Conservation (phyloP, 2,888 invertebrate species). For the Drosophila kuntzei region DNA sequence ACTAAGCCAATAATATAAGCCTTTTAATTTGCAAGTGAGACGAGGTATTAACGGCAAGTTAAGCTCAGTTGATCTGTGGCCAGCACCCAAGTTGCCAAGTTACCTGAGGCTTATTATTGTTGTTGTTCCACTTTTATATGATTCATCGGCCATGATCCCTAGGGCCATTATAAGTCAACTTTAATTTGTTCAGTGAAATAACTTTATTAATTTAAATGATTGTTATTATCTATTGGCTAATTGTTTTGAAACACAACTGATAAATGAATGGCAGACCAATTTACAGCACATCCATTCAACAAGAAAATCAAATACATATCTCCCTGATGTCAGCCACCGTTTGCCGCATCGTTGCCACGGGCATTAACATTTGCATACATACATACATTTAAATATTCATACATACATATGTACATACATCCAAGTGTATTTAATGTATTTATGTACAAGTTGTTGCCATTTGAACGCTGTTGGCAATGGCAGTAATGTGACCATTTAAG, state of each 20-base stretch:
- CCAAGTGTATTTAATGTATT: constrained; percentile 6
- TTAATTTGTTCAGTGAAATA: constrained; percentile 3
- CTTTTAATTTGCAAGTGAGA: not conserved
- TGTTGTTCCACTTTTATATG: constrained; percentile 4
- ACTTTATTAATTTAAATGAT: constrained; percentile 3
- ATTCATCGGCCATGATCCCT: not conserved
- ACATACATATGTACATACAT: constrained; percentile 21
- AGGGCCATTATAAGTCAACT: constrained; percentile 2
- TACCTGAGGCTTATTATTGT: constrained; percentile 10
- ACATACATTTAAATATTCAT: not conserved
- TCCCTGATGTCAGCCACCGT: constrained; percentile 28
- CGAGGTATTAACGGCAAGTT: constrained; percentile 18
- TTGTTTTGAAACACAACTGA: constrained; percentile 17
- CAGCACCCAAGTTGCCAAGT: constrained; percentile 2
- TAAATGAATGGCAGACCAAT: constrained; percentile 29
- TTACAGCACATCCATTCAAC: constrained; percentile 31
- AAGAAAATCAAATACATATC: constrained; percentile 29
- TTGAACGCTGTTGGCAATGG: constrained; percentile 81
- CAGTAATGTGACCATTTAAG: constrained; percentile 53
- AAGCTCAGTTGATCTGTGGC: constrained; percentile 8
- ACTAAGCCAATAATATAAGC: not conserved
- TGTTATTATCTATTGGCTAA: constrained; percentile 11
- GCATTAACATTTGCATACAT: constrained; percentile 25
- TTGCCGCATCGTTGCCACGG: constrained; percentile 32
- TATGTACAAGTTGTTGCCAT: constrained; percentile 64